Evolutionary conservation across 1,140 invertebrate genomes (phyloP).

Genomic region (Delia radicum): DNA sequence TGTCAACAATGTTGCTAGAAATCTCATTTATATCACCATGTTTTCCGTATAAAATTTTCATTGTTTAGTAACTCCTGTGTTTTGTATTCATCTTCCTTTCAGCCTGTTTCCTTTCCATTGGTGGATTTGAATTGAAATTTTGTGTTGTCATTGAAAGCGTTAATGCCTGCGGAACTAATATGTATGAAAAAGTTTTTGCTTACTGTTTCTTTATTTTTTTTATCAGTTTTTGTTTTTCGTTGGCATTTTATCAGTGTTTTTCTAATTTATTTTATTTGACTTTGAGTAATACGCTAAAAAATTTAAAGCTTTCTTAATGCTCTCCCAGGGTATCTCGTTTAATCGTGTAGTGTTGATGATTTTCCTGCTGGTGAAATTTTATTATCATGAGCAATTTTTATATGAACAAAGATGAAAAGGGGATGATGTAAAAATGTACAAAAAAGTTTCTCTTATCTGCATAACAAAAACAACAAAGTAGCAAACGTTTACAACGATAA

Average conservation of each 20-base stretch:
- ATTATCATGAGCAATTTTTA: neutral
- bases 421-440: neutral
- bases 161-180: slow-evolving; percentile 3
- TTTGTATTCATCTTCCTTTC: neutral
- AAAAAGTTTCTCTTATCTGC: neutral
- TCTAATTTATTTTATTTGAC: slow-evolving; percentile 4
- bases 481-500: neutral
- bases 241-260: slow-evolving; percentile 1
- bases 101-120: neutral
- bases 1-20: neutral
- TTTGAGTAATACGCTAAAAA: slow-evolving; percentile 1
- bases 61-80: neutral
- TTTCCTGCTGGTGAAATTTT: neutral
- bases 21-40: neutral
- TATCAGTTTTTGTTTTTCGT: neutral
- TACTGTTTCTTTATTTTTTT: neutral
- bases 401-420: neutral
- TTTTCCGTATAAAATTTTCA: neutral
- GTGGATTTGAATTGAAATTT: neutral
- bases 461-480: neutral
- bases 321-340: neutral
- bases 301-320: neutral
- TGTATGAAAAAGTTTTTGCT: neutral
- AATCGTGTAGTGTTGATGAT: neutral
- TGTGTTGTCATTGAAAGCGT: neutral